phyloP scores from a whole-genome alignment of 2,113 vertebrate species.

The Candoia aspera region DNA sequence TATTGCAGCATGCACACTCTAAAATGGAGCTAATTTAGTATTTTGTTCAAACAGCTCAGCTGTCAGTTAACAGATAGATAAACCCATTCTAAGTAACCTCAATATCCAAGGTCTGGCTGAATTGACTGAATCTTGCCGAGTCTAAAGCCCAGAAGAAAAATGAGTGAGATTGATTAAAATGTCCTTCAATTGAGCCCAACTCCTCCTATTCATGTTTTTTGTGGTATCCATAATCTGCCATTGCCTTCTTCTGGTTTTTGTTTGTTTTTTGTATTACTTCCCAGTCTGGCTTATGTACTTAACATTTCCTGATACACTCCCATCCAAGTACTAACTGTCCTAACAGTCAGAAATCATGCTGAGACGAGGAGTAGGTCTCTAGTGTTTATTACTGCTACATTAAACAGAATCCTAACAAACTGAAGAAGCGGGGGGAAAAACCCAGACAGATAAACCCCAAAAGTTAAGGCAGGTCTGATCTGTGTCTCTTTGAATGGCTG shows the following conservation, averaged over 20 bases:
- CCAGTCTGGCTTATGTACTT: background rate
- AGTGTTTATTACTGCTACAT: no score
- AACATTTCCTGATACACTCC: background rate
- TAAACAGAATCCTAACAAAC: no score
- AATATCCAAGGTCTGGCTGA: background rate
- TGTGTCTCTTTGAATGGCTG: no score
- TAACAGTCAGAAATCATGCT: no score
- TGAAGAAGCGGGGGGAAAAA: no score
- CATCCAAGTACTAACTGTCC: background rate
- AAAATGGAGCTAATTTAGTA: constrained; percentile 34
- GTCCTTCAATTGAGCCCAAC: background rate
- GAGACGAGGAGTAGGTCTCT: no score
- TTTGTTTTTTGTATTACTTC: background rate
- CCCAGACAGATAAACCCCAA: no score
- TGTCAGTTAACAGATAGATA: background rate
- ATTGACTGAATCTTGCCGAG: background rate
- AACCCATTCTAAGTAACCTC: background rate
- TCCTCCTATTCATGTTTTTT: background rate
- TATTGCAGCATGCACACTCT: constrained; percentile 34
- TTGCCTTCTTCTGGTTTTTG: background rate
- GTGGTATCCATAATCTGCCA: background rate
- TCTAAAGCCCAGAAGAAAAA: background rate
- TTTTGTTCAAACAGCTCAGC: constrained; percentile 52
- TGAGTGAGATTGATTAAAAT: background rate
- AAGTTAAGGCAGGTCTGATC: no score